Percentiles rank a stretch among this genome's conserved stretches.
phyloP scores from a whole-genome alignment of 2,888 invertebrate genomes.

The Torymus aiolomorphi region DNA sequence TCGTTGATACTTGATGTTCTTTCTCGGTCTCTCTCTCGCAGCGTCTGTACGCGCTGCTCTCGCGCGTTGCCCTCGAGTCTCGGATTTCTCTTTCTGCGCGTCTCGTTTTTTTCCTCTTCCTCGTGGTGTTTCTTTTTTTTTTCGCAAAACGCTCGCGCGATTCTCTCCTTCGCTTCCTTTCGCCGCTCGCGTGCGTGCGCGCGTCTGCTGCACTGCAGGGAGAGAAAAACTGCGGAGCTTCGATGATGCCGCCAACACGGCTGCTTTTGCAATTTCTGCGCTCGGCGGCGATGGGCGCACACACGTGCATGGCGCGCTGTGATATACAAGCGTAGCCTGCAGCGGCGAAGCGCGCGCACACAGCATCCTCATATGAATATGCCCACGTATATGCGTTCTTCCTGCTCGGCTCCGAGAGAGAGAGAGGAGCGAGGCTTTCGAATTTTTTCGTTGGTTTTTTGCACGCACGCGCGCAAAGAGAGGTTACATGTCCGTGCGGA shows the following conservation, averaged over 20 bases:
- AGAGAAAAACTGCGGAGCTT: constrained; percentile 45
- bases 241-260: constrained; percentile 8
- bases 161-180: not conserved
- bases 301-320: constrained; percentile 10
- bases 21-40: not conserved
- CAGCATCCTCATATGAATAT: constrained; percentile 14
- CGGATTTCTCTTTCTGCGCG: constrained; percentile 1
- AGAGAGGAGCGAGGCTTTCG: not conserved
- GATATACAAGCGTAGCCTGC: constrained; percentile 28
- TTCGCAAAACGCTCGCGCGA: not conserved
- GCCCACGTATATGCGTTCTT: constrained; percentile 9
- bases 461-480: no score
- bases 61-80: not conserved
- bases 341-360: not conserved
- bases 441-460: constrained; percentile 7
- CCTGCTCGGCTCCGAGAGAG: constrained; percentile 4
- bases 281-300: not conserved
- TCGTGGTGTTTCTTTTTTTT: not conserved
- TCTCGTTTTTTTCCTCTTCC: not conserved
- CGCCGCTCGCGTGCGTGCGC: constrained; percentile 45
- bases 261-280: constrained; percentile 49
- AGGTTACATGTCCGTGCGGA: no score
- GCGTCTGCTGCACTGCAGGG: constrained; percentile 20
- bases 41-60: not conserved
- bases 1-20: constrained; percentile 73